Evolutionary conservation across 2,888 invertebrate genomes (phyloP), one percentile per base, ranked within the genome.

Genomic region (Archips crataeganus): DNA sequence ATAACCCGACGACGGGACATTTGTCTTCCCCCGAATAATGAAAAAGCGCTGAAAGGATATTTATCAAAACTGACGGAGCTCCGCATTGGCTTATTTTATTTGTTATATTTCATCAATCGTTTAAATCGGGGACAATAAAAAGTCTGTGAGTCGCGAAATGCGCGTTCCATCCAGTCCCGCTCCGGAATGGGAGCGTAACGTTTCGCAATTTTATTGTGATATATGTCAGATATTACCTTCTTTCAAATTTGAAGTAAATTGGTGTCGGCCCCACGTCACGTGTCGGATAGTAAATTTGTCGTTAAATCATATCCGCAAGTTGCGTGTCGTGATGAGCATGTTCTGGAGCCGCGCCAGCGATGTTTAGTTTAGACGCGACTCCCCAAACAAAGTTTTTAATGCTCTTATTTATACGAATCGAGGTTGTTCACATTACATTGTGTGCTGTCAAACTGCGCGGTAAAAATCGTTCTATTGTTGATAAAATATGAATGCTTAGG

Each of bases 11-110:
- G 85, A 85, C 85, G 85, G 85, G 82, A 86, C 89, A 91, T 91
- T 92, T 89, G 90, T 90, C 91, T 90, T 85, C 84, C 87, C 82
- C 82, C 83, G 81, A 87, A 89, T 92, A 91, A 91, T 89, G 87
- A 86, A 83, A 88, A 86, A 86, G 86, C 84, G 87, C 80, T 87
- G 88, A 91, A 90, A 87, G 88, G 84, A 87, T 88, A 89, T 92
- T 91, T 89, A 90, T 92, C 91, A 91, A 88, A 90, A 88, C 86
- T 80, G 83, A 79, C 77, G 71, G 76, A 81, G 82, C 80, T 84
- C 75, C 79, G 82, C 79, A 82, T 79, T 79, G 82, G 79, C 81
- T 85, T 82, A 80, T 86, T 87, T 86, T 88, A 85, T 86, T 87
- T 81, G 81, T 77, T 76, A 83, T 83, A 84, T 84, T 83, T 83